These are phyloP conservation scores for Monomorium pharaonis DNA, from an alignment of 1,140 invertebrate species.

Conservation along the genomic window DNA sequence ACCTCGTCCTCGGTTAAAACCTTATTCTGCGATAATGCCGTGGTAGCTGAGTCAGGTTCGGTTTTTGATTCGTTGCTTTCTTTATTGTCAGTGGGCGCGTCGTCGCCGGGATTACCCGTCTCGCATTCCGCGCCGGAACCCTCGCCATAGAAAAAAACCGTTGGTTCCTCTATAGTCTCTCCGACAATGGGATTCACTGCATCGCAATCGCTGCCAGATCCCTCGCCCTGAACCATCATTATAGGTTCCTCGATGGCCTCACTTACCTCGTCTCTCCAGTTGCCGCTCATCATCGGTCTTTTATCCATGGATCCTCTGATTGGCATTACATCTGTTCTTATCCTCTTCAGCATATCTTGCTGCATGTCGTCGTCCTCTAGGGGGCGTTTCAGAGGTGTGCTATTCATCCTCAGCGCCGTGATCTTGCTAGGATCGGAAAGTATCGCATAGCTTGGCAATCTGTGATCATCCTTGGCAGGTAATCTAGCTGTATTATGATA, in stretches of 20 bases:
- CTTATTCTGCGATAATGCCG: conserved; percentile 74
- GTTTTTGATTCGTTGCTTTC: conserved; percentile 79
- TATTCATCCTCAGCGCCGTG: conserved; percentile 78
- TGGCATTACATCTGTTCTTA: conserved; percentile 78
- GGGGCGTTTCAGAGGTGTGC: conserved; percentile 75
- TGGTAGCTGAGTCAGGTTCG: conserved; percentile 69
- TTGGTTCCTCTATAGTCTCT: conserved; percentile 90
- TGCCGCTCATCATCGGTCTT: conserved; percentile 68
- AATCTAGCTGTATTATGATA: conserved; percentile 76
- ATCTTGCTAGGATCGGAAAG: conserved; percentile 83
- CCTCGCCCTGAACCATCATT: conserved; percentile 90
- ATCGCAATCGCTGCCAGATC: conserved; percentile 90
- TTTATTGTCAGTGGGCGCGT: conserved; percentile 76
- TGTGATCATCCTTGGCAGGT: conserved; percentile 78
- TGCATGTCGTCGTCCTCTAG: conserved; percentile 77
- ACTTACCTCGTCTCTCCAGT: conserved; percentile 85
- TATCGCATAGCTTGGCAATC: conserved; percentile 81
- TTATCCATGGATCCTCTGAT: conserved; percentile 78
- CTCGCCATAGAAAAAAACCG: conserved; percentile 90
- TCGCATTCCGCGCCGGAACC: conserved; percentile 90
- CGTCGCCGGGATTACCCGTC: conserved; percentile 87
- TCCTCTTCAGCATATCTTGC: conserved; percentile 77
- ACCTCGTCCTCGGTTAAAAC: conserved; percentile 81
- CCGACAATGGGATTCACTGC: conserved; percentile 85
- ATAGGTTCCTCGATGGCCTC: conserved; percentile 91